These are phyloP conservation scores for Cinclus cinclus DNA, from an alignment of 2,113 vertebrate species.

Conservation along the genomic window DNA sequence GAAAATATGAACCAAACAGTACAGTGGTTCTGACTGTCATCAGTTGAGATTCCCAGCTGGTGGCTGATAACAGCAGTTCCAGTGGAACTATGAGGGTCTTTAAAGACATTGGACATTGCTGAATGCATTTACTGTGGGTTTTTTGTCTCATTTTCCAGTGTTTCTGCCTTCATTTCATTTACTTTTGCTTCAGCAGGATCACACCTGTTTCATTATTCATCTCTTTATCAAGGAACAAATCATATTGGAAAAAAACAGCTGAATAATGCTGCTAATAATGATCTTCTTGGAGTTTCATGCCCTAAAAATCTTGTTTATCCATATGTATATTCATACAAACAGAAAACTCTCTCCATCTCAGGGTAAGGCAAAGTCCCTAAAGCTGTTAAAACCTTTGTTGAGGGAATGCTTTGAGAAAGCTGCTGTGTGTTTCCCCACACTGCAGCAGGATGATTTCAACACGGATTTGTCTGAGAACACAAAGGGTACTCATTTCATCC, in stretches of 20 bases:
- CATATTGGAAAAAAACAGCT: background rate
- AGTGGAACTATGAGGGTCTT: background rate
- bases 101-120: rapidly evolving
- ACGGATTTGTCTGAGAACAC: background rate
- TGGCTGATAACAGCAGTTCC: background rate
- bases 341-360: background rate
- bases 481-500: background rate
- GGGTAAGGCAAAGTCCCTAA: background rate
- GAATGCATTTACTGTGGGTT: background rate
- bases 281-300: background rate
- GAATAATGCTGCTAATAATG: background rate
- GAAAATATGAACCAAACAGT: background rate
- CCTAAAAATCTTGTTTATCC: background rate
- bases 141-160: background rate
- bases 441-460: background rate
- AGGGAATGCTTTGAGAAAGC: background rate
- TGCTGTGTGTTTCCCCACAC: background rate
- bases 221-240: background rate
- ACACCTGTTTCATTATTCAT: background rate
- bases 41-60: background rate
- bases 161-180: background rate
- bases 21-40: background rate
- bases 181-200: background rate
- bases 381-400: background rate
- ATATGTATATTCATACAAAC: background rate